phyloP scores from a whole-genome alignment of 2,797 vertebrate genomes.

The Notoglanidium macrostoma region DNA sequence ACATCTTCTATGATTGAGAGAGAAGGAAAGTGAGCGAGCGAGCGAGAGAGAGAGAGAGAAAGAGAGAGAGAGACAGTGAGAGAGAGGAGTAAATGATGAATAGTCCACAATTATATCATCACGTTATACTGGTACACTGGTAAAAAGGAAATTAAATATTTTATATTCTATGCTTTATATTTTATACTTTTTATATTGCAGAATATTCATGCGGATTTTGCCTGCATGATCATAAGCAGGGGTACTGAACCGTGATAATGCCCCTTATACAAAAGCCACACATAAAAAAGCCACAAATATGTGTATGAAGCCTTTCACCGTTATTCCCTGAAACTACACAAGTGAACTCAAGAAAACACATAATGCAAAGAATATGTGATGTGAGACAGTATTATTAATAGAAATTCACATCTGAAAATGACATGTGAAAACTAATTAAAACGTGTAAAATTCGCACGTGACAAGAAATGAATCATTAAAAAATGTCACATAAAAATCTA shows the following conservation, averaged over 20 bases:
- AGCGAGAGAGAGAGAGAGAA: background rate
- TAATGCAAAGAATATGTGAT: background rate
- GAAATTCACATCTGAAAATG: background rate
- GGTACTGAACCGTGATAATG: background rate
- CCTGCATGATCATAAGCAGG: background rate
- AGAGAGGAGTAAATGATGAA: background rate
- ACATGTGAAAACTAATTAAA: background rate
- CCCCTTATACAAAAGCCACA: background rate
- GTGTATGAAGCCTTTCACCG: background rate
- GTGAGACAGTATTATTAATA: background rate
- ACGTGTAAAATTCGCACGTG: background rate
- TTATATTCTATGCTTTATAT: no score
- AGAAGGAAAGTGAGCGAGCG: background rate
- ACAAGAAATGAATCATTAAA: background rate
- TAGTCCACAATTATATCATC: slow-evolving; percentile 11
- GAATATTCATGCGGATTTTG: background rate
- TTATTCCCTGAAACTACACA: background rate
- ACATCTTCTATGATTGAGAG: slow-evolving; percentile 6
- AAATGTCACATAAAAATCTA: background rate
- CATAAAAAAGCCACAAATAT: background rate
- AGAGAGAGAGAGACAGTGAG: background rate
- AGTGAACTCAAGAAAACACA: background rate
- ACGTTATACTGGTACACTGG: background rate
- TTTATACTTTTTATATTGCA: background rate
- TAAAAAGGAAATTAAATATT: background rate